Conservation (phyloP, 2,797 vertebrate species). For the Chrysolophus pictus region DNA sequence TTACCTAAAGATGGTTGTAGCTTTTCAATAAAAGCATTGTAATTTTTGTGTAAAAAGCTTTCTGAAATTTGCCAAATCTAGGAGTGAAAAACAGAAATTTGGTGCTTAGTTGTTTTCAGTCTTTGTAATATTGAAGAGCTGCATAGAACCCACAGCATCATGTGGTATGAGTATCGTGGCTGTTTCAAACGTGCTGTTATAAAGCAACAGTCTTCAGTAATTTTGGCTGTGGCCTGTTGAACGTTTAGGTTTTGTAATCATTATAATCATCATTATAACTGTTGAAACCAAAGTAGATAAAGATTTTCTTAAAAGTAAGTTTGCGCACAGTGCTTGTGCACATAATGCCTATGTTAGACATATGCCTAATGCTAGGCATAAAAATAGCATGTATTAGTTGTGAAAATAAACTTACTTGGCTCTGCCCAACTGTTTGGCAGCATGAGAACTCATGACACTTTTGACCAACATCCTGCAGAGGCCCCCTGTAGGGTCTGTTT, state of each 20-base stretch:
- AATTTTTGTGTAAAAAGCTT: neutral
- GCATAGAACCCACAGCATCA: neutral
- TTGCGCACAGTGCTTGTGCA: too few species aligned
- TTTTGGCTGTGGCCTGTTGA: neutral
- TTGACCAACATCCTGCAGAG: too few species aligned
- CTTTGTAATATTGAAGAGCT: neutral
- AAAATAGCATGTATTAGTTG: too few species aligned
- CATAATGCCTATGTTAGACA: too few species aligned
- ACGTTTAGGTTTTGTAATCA: neutral
- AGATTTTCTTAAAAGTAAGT: too few species aligned
- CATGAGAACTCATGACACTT: too few species aligned
- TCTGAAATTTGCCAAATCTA: neutral
- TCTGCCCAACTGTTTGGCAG: too few species aligned
- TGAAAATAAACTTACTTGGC: too few species aligned
- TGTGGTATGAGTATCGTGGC: neutral
- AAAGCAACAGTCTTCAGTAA: neutral
- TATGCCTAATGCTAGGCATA: too few species aligned
- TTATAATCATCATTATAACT: too few species aligned
- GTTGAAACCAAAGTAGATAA: neutral
- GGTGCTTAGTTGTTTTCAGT: neutral
- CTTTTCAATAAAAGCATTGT: neutral
- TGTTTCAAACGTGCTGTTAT: neutral
- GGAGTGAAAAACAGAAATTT: neutral
- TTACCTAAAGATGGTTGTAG: neutral
- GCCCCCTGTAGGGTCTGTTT: too few species aligned